Evolutionary conservation across 1,140 invertebrate genomes (phyloP), one percentile per base, ranked within the genome.

Genomic region (Andrena cerasifolii): DNA sequence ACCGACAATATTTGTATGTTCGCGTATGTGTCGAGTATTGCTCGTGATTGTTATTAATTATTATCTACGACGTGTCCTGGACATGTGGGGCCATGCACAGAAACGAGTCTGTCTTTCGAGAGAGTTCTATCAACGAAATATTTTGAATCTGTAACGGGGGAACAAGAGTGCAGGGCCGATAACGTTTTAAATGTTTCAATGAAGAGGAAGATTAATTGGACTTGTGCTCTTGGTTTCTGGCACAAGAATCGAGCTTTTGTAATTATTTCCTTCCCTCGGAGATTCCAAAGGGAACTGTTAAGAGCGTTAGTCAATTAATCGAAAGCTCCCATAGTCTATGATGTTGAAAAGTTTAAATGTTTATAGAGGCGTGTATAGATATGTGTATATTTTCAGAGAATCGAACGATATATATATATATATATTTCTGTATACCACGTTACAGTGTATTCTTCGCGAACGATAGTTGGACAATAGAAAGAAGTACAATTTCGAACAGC

Each of bases 351-450:
- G 26, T 56, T 56, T 14, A 40, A 54, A 21, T 6, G 33, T 61
- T 47, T 49, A 33, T 18, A 21, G 24, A 43, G 33, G 12, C 71
- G 36, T 36, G 18, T 18, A 66, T 66, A 36, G 45, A 43, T 5
- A 28, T 67, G n/a, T 65, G 33, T 74, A 66, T 74, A 33, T 74
- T 74, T 74, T 65, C 56, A 33, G 45, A 49, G 33, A 36, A 62
- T 49, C 58, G 28, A 62, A 21, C 16, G n/a, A 16, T 71, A 40
- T 36, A 62, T 26, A 45, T 45, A 62, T 66, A 36, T 62, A 18
- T 51, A 31, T 58, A 47, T 75, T 16, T 33, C 16, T 56, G 7
- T 65, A 47, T 33, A 53, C 61, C 6, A 31, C 49, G 45, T 63
- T 47, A 24, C 56, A 67, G 12, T 65, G 21, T 56, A 31, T 75